Conservation (phyloP, 2,797 vertebrate species). For the Eremophila alpestris region DNA sequence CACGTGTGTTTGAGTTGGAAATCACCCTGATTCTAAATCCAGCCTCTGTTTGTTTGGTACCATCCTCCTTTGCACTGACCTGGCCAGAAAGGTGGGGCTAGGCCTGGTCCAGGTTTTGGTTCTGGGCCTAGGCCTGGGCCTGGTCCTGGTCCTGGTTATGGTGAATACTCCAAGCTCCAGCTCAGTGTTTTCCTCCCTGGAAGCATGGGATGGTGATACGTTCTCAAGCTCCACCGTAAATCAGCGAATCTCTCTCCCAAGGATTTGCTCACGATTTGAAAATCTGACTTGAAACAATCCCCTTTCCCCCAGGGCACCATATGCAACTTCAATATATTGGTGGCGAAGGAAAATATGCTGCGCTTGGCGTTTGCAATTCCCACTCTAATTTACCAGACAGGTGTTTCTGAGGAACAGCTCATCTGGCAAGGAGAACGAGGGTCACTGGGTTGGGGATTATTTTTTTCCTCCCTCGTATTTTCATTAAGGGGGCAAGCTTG, state of each 20-base stretch:
- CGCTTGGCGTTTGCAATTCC: conserved; percentile 57
- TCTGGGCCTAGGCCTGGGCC: background rate
- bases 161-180: background rate
- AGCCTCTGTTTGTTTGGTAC: background rate
- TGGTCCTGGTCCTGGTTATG: background rate
- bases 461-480: background rate
- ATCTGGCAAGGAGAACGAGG: conserved; percentile 42
- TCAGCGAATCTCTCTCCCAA: conserved; percentile 49
- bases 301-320: conserved; percentile 52
- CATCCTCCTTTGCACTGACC: fast-evolving
- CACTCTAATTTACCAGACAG: conserved; percentile 60
- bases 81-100: background rate
- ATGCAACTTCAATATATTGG: conserved; percentile 59
- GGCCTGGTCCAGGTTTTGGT: background rate
- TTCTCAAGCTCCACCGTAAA: conserved; percentile 44
- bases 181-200: background rate
- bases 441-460: background rate
- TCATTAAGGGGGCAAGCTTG: conserved; percentile 3
- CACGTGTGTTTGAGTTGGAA: background rate
- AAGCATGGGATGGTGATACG: background rate
- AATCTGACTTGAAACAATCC: conserved; percentile 64
- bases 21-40: background rate
- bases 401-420: conserved; percentile 62
- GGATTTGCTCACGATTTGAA: conserved; percentile 62
- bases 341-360: conserved; percentile 66